A percentile compares a stretch with the other conserved stretches of the same genome.
Conservation (phyloP, 2,888 invertebrate species). For the Eustalomyia histrio region DNA sequence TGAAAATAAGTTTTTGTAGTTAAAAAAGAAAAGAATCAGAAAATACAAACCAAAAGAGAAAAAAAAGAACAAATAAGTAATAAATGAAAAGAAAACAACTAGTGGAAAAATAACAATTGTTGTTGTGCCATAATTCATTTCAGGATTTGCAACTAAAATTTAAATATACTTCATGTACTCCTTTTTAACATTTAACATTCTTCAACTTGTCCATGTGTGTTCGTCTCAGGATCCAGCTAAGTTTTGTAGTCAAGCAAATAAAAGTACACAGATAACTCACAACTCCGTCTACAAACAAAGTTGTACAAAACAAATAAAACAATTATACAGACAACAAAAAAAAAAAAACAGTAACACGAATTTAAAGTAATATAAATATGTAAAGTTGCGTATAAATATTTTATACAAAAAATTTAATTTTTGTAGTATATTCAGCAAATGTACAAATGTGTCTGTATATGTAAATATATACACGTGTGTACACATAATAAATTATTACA, state of each 20-base stretch:
- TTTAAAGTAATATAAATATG: background rate
- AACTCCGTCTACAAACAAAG: background rate
- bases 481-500: slow-evolving; percentile 13
- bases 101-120: slow-evolving; percentile 55
- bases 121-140: slow-evolving; percentile 63
- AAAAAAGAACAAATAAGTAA: background rate
- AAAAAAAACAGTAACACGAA: background rate
- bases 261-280: background rate
- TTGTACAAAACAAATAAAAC: background rate
- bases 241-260: background rate
- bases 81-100: background rate
- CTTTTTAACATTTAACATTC: background rate
- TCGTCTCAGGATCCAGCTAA: background rate
- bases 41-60: background rate
- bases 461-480: background rate
- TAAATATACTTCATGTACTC: slow-evolving; percentile 33
- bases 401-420: too few relatives aligned
- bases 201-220: background rate
- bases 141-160: slow-evolving; percentile 64
- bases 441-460: background rate
- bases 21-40: too few relatives aligned
- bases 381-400: slow-evolving; percentile 15
- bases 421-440: background rate
- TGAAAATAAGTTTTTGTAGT: slow-evolving; percentile 10
- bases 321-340: background rate